Evolutionary conservation across 1,140 invertebrate species (phyloP).

Genomic region (Phymorhynchus buccinoides): DNA sequence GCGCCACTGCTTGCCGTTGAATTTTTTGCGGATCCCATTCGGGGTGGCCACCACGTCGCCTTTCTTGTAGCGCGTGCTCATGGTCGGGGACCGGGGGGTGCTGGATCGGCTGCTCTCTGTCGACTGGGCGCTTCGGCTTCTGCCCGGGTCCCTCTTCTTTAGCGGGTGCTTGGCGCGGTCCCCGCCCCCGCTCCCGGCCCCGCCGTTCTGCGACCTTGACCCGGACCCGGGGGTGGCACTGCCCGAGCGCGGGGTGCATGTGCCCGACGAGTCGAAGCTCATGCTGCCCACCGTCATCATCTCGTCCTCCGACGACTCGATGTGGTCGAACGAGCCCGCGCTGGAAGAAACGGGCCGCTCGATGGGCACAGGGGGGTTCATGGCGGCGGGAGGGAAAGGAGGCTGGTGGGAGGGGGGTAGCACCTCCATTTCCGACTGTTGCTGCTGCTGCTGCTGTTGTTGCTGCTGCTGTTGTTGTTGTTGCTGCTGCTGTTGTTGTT

Average conservation of each 20-base stretch:
- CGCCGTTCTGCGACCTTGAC: constrained; percentile 62
- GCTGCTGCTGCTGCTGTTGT: too few relatives aligned
- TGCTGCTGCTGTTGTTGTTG: constrained; percentile 29
- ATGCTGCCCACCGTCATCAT: constrained; percentile 63
- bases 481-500: constrained; percentile 47
- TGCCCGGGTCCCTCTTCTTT: constrained; percentile 65
- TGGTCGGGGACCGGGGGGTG: constrained; percentile 74
- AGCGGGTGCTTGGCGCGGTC: constrained; percentile 59
- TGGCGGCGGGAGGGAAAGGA: neutral
- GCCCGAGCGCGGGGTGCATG: constrained; percentile 69
- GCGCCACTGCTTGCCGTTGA: constrained; percentile 99
- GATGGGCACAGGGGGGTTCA: constrained; percentile 68
- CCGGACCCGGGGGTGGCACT: constrained; percentile 75
- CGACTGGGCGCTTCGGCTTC: constrained; percentile 71
- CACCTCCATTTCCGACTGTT: constrained; percentile 36
- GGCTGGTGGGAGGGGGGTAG: neutral
- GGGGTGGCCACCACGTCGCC: constrained; percentile 97
- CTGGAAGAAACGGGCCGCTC: constrained; percentile 46
- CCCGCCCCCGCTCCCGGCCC: too few relatives aligned
- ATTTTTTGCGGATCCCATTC: constrained; percentile 97
- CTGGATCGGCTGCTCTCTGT: constrained; percentile 70
- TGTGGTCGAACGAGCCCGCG: constrained; percentile 56
- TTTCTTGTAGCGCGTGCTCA: constrained; percentile 96
- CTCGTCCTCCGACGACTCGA: constrained; percentile 68
- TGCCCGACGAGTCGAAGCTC: constrained; percentile 67